Percentiles rank a stretch among this genome's conserved stretches.
Conservation (phyloP, 1,140 invertebrate genomes). For the Brachionus rotundiformis region DNA sequence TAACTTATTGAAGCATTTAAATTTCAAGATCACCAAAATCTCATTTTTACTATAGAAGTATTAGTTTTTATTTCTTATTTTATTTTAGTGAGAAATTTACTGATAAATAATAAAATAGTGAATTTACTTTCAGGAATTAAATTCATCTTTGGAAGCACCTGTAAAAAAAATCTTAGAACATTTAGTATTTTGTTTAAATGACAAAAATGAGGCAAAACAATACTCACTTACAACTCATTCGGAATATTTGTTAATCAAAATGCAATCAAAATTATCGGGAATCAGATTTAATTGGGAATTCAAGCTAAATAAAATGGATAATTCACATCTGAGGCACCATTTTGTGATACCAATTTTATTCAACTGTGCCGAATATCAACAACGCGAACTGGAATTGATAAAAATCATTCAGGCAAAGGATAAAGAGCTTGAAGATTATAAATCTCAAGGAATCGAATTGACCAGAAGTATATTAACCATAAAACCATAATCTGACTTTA, state of each 20-base stretch:
- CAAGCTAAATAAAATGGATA: neutral
- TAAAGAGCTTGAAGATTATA: constrained; percentile 59
- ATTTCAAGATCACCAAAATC: too few species aligned
- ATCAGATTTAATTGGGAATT: constrained; percentile 46
- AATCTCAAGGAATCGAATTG: constrained; percentile 56
- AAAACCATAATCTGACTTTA: neutral
- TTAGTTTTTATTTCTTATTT: too few species aligned
- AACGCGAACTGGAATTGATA: constrained; percentile 57
- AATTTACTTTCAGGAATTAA: constrained; percentile 32
- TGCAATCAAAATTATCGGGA: constrained; percentile 43
- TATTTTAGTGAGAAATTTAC: too few species aligned
- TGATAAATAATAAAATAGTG: too few species aligned
- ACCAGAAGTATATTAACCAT: constrained; percentile 56
- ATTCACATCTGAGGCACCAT: neutral
- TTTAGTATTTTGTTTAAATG: neutral
- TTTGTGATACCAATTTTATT: constrained; percentile 21
- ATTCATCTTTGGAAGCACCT: constrained; percentile 36
- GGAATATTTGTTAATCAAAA: neutral
- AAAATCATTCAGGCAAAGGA: constrained; percentile 57
- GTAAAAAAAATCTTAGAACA: constrained; percentile 12
- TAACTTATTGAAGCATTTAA: too few species aligned
- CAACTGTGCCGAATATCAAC: constrained; percentile 54
- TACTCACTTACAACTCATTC: neutral
- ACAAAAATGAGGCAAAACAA: neutral
- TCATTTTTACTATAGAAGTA: too few species aligned